Evolutionary conservation across 2,113 vertebrate genomes (phyloP).

Genomic region (Poeciliopsis turrubarensis): DNA sequence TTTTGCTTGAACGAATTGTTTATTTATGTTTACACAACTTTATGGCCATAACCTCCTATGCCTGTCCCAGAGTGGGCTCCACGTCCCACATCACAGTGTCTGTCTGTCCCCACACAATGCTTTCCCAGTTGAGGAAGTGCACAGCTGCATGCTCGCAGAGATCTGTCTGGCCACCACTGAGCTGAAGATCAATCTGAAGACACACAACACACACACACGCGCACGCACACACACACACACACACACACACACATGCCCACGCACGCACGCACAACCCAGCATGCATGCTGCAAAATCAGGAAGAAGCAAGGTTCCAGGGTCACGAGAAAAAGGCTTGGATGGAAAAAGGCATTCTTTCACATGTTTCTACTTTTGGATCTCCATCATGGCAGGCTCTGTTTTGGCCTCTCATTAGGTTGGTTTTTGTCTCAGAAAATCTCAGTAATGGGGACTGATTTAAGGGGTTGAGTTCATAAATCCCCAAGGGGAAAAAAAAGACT

Average conservation of each 20-base stretch:
- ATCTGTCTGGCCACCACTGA: constrained; percentile 32
- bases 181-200: constrained; percentile 27
- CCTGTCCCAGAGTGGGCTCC: constrained; percentile 9
- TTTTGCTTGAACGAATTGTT: constrained; percentile 18
- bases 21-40: constrained; percentile 10
- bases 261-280: constrained; percentile 1
- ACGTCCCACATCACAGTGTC: constrained; percentile 21
- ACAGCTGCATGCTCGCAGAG: constrained; percentile 61
- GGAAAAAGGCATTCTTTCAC: constrained; percentile 82
- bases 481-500: constrained; percentile 30
- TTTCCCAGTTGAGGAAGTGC: constrained; percentile 46
- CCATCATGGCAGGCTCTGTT: constrained; percentile 69
- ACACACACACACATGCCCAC: background rate
- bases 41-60: background rate
- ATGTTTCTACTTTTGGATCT: constrained; percentile 78
- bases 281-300: constrained; percentile 31
- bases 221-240: background rate
- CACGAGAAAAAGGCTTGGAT: constrained; percentile 73
- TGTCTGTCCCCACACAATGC: constrained; percentile 22
- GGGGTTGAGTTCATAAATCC: constrained; percentile 35
- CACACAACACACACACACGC: constrained; percentile 9
- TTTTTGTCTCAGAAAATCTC: constrained; percentile 29
- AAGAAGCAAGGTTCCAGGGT: constrained; percentile 59
- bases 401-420: constrained; percentile 46
- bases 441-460: constrained; percentile 39